Evolutionary conservation across 2,113 vertebrate species (phyloP), one percentile per base, ranked within the genome.

Genomic region (Chaetura pelagica): DNA sequence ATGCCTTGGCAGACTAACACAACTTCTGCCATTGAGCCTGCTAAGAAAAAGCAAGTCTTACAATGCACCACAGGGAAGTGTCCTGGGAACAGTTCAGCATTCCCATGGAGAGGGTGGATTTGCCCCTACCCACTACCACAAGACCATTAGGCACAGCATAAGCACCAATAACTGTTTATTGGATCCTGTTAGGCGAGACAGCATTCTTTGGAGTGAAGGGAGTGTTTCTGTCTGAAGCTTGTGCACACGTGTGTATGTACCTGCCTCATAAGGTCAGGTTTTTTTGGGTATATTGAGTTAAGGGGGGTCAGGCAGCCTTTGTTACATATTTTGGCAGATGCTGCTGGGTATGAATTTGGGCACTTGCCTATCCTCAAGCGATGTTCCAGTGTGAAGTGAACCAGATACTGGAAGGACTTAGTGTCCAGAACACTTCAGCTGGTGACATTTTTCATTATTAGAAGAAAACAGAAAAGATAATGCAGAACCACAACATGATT

Each of bases 131-230:
- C 67, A 5, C 24, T 51, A 30, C 73, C 46, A 2, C 12, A 66
- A 38, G 24, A n/a, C 38, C 1, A 1, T 34, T 10, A 51, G 76
- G 38, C 69, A 91, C 17, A 68, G 80, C 40, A 10, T 6, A 57
- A 59, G 12, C 80, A 64, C 26, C 0, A 3, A 3, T 32, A 58
- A 20, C 79, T 7, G 3, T 34, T 35, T 42, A 29, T 4, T 51
- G 46, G 9, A 80, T 54, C 63, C 46, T n/a, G 22, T 27, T 10
- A 49, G 59, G 69, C 72, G 49, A 3, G 55, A 48, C 51, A 69
- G n/a, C 8, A 5, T 2, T 24, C 0, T 2, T n/a, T 83, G 38
- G 46, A 57, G 32, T 2, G 0, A 2, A 55, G 40, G 26, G 44
- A 46, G 6, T 40, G 87, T 24, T 29, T 49, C 32, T 38, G 8